A percentile compares a stretch with the other conserved stretches of the same genome.
Evolutionary conservation across 2,888 invertebrate species (phyloP).

Genomic region (Conistra vaccinii): DNA sequence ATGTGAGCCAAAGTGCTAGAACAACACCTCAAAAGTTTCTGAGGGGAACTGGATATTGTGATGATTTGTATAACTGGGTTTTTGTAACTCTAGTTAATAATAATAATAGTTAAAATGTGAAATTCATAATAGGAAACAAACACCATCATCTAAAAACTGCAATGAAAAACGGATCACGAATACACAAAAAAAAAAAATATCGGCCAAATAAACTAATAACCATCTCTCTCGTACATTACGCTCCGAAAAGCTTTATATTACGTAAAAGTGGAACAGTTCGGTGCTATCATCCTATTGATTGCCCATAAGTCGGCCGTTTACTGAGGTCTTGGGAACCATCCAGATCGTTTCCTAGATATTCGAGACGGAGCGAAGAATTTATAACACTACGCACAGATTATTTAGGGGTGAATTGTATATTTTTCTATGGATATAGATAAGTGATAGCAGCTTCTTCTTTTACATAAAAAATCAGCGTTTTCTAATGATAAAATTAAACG

Average conservation of each 20-base stretch:
- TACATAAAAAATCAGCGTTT: background rate
- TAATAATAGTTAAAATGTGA: background rate
- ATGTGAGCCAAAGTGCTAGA: background rate
- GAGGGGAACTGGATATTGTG: background rate
- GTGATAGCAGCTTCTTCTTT: background rate
- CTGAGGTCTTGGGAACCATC: slow-evolving; percentile 52
- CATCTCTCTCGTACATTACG: slow-evolving; percentile 27
- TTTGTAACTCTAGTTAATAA: background rate
- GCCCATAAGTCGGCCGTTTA: slow-evolving; percentile 50
- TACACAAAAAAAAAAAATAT: slow-evolving; percentile 16
- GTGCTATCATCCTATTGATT: slow-evolving; percentile 56
- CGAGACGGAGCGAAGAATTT: slow-evolving; percentile 34
- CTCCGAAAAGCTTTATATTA: slow-evolving; percentile 17
- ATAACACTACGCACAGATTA: slow-evolving; percentile 38
- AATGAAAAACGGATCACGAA: background rate
- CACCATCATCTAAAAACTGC: background rate
- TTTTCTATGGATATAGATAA: slow-evolving; percentile 7
- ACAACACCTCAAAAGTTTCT: background rate
- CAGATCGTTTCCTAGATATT: slow-evolving; percentile 57
- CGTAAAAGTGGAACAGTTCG: slow-evolving; percentile 46
- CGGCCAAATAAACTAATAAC: slow-evolving; percentile 41
- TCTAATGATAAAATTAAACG: background rate
- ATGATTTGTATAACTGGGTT: background rate
- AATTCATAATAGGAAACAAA: background rate
- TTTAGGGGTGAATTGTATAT: slow-evolving; percentile 11